These are phyloP conservation scores for Neelides sp. DNA, from an alignment of 1,140 invertebrate species.

Conservation along the genomic window DNA sequence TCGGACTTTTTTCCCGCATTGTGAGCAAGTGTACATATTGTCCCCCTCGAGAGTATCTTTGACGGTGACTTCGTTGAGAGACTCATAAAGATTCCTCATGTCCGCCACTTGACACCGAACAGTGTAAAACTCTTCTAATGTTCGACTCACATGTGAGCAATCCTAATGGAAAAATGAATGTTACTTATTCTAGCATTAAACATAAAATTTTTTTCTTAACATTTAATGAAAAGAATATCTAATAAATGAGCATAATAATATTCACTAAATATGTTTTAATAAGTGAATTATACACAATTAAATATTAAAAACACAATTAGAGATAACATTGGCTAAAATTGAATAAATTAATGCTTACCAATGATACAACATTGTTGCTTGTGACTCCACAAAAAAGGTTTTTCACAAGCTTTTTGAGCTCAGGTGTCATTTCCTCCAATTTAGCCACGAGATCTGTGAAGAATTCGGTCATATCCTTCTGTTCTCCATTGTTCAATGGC, in stretches of 20 bases:
- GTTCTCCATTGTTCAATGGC: constrained; percentile 86
- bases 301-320: too few species aligned
- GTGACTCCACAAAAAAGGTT: constrained; percentile 81
- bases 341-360: constrained; percentile 41
- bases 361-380: constrained; percentile 86
- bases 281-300: too few species aligned
- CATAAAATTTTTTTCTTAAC: too few species aligned
- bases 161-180: constrained; percentile 46
- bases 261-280: too few species aligned
- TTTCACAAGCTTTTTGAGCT: constrained; percentile 79
- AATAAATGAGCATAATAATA: too few species aligned
- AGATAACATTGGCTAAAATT: too few species aligned
- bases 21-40: constrained; percentile 94
- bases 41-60: constrained; percentile 92
- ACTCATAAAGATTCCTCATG: constrained; percentile 89
- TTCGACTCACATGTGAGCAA: constrained; percentile 84
- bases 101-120: constrained; percentile 89
- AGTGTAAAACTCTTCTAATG: constrained; percentile 90
- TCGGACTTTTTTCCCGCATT: constrained; percentile 84
- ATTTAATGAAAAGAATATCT: too few species aligned
- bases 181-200: too few species aligned
- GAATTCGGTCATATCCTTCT: constrained; percentile 97
- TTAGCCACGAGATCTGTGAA: constrained; percentile 93
- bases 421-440: constrained; percentile 78
- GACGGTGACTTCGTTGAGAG: constrained; percentile 85